Evolutionary conservation across 2,113 vertebrate species (phyloP).

Genomic region (Centropus bengalensis): DNA sequence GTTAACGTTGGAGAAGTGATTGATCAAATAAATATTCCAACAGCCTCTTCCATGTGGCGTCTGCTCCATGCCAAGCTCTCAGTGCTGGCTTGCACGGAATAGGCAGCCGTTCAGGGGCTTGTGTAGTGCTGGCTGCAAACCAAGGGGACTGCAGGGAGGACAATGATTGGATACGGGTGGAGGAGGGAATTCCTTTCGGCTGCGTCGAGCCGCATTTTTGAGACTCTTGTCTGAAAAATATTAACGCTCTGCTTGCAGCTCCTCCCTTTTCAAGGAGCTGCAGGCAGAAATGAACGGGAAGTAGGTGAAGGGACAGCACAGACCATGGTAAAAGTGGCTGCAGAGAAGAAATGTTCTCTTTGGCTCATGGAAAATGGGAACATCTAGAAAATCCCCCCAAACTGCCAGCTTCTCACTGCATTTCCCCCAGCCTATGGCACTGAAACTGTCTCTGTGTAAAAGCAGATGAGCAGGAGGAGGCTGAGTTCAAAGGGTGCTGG

Average conservation of each 20-base stretch:
- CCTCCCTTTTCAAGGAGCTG: not conserved
- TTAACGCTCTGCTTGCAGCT: not conserved
- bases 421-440: not conserved
- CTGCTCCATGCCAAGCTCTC: not conserved
- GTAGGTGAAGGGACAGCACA: not conserved
- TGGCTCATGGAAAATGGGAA: not conserved
- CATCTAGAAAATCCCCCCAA: not conserved
- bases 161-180: not conserved
- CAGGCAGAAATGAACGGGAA: not conserved
- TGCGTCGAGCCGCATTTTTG: not conserved
- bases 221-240: not conserved
- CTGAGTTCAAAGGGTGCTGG: not conserved
- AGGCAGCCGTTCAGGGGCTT: not conserved
- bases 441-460: not conserved
- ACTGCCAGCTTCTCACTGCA: not conserved
- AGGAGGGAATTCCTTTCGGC: not conserved
- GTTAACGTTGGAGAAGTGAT: conserved; percentile 63
- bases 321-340: not conserved
- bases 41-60: conserved; percentile 8
- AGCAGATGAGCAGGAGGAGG: not conserved
- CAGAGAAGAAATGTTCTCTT: not conserved
- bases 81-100: not conserved
- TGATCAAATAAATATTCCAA: conserved; percentile 72
- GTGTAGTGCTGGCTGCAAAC: rapidly evolving
- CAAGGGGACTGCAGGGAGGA: not conserved